These are phyloP conservation scores for Thunnus maccoyii DNA, from an alignment of 2,113 vertebrate species.

Conservation along the genomic window DNA sequence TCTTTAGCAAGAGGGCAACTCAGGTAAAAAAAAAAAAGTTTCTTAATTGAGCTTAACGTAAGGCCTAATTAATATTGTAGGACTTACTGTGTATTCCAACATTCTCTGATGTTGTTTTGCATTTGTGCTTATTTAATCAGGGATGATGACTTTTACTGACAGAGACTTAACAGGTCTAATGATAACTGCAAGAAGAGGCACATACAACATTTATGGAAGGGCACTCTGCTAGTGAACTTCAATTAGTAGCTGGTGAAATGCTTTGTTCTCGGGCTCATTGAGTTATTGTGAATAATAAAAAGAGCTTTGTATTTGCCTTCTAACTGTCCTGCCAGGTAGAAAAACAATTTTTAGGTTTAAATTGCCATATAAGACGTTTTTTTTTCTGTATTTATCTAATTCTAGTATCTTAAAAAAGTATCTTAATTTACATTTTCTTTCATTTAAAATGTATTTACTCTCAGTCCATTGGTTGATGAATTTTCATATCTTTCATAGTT, in stretches of 20 bases:
- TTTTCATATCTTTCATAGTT: not conserved
- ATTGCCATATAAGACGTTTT: not conserved
- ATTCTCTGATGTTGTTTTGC: not conserved
- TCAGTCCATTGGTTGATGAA: not conserved
- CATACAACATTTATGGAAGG: not conserved
- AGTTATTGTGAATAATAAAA: not conserved
- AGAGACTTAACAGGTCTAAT: conserved; percentile 9
- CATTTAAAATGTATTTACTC: not conserved
- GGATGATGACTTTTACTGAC: not conserved
- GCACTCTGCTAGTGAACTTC: not conserved
- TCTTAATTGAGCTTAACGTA: not conserved
- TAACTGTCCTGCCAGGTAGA: too few species aligned
- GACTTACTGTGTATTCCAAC: not conserved
- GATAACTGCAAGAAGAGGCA: not conserved
- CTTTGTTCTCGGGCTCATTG: conserved; percentile 5
- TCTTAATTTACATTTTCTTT: not conserved
- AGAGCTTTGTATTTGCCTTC: not conserved
- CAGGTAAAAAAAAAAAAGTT: not conserved
- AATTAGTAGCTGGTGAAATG: not conserved
- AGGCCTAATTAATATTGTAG: not conserved
- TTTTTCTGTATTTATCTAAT: not conserved
- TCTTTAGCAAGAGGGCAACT: not conserved
- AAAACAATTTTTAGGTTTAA: too few species aligned
- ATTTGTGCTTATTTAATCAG: not conserved
- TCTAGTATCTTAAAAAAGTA: not conserved